Percentiles rank a stretch among this genome's conserved stretches.
These are phyloP conservation scores for Cisticola juncidis DNA, from an alignment of 2,113 vertebrate species.

Conservation along the genomic window DNA sequence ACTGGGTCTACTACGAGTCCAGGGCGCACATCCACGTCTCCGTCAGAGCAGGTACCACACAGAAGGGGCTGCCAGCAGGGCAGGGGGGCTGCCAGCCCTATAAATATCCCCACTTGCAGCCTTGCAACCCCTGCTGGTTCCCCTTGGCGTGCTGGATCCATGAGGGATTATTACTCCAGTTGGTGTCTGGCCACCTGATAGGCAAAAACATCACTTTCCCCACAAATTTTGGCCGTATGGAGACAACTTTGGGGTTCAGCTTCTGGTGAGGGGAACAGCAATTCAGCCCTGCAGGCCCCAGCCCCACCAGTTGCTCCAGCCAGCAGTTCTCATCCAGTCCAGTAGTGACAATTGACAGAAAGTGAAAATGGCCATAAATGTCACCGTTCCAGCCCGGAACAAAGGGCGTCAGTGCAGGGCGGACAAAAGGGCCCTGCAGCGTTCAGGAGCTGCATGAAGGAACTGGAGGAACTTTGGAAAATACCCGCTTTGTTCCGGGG, in stretches of 20 bases:
- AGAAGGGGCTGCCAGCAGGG: neutral
- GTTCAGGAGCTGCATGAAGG: neutral
- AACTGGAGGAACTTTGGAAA: neutral
- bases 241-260: neutral
- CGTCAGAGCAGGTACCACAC: conserved; percentile 88
- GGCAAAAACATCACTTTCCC: neutral
- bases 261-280: neutral
- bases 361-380: conserved; percentile 50
- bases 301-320: neutral
- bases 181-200: accelerated
- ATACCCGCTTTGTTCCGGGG: conserved; percentile 31
- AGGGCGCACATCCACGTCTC: conserved; percentile 95
- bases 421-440: conserved; percentile 49
- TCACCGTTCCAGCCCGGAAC: conserved; percentile 13
- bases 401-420: conserved; percentile 28
- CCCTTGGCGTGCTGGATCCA: accelerated
- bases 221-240: neutral
- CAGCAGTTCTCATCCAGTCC: neutral
- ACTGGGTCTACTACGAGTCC: conserved; percentile 98
- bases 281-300: neutral
- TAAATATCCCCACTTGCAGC: accelerated
- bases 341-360: conserved; percentile 12
- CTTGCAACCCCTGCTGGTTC: accelerated
- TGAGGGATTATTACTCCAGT: accelerated
- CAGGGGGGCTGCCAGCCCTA: neutral